Conservation (phyloP, 2,888 invertebrate genomes). For the Palloptera scutellata region DNA sequence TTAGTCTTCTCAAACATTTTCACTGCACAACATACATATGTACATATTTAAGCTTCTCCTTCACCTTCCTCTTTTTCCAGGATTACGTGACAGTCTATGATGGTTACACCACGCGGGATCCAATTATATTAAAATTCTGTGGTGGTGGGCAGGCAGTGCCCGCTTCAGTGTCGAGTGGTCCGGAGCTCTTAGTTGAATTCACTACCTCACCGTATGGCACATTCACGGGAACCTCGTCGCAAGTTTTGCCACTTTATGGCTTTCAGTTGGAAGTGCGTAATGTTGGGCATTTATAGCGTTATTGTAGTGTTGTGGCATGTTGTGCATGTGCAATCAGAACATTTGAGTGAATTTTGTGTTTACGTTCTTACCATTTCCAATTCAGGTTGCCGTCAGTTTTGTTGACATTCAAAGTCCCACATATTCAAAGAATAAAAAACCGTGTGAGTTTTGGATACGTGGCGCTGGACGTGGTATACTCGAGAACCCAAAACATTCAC, state of each 20-base stretch:
- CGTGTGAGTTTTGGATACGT: slow-evolving; percentile 86
- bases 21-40: too few species aligned
- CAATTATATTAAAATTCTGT: slow-evolving; percentile 88
- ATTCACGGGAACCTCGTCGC: slow-evolving; percentile 79
- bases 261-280: slow-evolving; percentile 85
- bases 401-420: slow-evolving; percentile 84
- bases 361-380: background rate
- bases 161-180: slow-evolving; percentile 85
- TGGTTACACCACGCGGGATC: slow-evolving; percentile 87
- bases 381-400: slow-evolving; percentile 76
- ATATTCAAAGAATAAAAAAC: slow-evolving; percentile 83
- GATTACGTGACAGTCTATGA: slow-evolving; percentile 90
- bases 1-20: too few species aligned
- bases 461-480: slow-evolving; percentile 81
- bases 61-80: slow-evolving; percentile 57
- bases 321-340: too few species aligned
- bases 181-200: slow-evolving; percentile 88
- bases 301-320: too few species aligned
- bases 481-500: slow-evolving; percentile 84
- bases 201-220: slow-evolving; percentile 90
- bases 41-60: too few species aligned
- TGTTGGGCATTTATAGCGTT: background rate
- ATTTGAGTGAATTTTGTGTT: too few species aligned
- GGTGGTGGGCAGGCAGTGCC: slow-evolving; percentile 88
- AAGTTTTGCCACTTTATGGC: slow-evolving; percentile 81